Percentiles rank a stretch among this genome's conserved stretches.
Evolutionary conservation across 1,140 invertebrate genomes (phyloP).

Genomic region (Agrypnia vestita): DNA sequence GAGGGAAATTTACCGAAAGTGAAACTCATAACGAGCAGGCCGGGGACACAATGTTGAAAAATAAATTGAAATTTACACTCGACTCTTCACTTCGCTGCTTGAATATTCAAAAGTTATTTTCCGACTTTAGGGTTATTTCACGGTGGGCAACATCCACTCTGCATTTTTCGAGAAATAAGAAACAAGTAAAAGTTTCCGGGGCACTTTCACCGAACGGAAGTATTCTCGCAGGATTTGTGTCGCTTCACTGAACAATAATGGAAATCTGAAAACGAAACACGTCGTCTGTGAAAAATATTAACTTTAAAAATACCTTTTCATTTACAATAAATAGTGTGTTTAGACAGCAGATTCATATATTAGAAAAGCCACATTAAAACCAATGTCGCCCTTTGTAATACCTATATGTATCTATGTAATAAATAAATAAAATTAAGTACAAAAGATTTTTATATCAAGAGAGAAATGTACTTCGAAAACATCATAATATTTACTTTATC

Average conservation of each 20-base stretch:
- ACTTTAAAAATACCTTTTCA: background rate
- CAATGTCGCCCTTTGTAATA: too few relatives aligned
- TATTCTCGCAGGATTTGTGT: slow-evolving; percentile 47
- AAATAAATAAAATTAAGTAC: too few relatives aligned
- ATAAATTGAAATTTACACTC: slow-evolving; percentile 44
- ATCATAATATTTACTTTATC: too few relatives aligned
- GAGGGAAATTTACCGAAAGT: slow-evolving; percentile 13
- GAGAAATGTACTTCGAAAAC: too few relatives aligned
- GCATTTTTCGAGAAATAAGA: slow-evolving; percentile 38
- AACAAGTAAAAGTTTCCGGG: slow-evolving; percentile 45
- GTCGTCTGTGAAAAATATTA: slow-evolving; percentile 26
- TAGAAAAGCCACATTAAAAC: too few relatives aligned
- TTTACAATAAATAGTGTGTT: too few relatives aligned
- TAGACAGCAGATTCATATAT: too few relatives aligned
- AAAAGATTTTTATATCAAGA: too few relatives aligned
- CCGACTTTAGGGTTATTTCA: slow-evolving; percentile 31
- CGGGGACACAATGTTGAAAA: slow-evolving; percentile 33
- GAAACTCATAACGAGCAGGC: slow-evolving; percentile 29
- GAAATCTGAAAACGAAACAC: slow-evolving; percentile 35
- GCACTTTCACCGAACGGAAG: slow-evolving; percentile 30
- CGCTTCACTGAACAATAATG: slow-evolving; percentile 50
- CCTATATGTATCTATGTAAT: too few relatives aligned
- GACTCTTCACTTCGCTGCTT: slow-evolving; percentile 23
- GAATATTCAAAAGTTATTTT: slow-evolving; percentile 41
- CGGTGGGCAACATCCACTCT: slow-evolving; percentile 47